phyloP scores from a whole-genome alignment of 2,113 vertebrate species.

The Alexandromys fortis region DNA sequence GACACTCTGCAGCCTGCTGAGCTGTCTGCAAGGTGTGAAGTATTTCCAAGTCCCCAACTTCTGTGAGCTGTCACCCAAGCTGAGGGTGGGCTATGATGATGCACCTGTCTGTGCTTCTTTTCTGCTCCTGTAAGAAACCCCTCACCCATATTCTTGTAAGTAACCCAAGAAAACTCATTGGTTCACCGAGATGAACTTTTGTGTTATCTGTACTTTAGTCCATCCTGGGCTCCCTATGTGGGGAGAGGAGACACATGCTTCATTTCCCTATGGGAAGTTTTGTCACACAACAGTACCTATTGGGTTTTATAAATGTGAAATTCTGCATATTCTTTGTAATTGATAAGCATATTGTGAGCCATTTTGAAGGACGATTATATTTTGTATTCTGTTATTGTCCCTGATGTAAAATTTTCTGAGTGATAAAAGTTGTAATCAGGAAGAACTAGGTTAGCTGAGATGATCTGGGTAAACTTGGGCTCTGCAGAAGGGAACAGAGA shows the following conservation, averaged over 20 bases:
- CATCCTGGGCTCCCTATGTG: neutral
- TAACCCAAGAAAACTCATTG: too few species aligned
- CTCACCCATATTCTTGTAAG: neutral
- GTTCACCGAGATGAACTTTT: neutral
- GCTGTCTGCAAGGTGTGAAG: too few species aligned
- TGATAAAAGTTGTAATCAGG: neutral
- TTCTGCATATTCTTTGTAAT: neutral
- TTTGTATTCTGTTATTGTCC: neutral
- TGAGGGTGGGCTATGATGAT: too few species aligned
- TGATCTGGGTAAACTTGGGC: too few species aligned
- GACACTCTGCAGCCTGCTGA: too few species aligned
- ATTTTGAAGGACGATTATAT: neutral
- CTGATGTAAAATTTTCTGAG: neutral
- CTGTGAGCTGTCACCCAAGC: too few species aligned
- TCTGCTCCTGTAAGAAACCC: too few species aligned
- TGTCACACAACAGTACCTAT: neutral
- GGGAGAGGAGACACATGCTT: neutral
- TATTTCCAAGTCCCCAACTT: too few species aligned
- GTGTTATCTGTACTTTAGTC: neutral
- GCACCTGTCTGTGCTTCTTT: too few species aligned
- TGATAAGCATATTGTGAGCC: neutral
- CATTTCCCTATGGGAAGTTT: neutral
- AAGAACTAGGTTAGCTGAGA: neutral
- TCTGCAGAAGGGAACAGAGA: neutral
- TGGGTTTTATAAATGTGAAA: neutral